These are phyloP conservation scores for Pantherophis guttatus DNA, from an alignment of 2,113 vertebrate species.

Conservation along the genomic window DNA sequence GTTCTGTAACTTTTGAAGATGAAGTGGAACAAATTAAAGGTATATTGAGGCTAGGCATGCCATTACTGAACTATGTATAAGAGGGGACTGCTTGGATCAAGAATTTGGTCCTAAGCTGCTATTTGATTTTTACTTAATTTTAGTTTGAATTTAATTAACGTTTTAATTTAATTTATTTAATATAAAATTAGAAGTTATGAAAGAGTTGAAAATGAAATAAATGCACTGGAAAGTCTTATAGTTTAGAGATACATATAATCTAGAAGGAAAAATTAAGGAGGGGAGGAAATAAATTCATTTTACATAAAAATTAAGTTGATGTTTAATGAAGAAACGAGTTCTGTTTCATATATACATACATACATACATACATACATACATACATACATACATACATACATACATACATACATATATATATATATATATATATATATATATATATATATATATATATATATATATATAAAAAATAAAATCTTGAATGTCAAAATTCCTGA, in stretches of 20 bases:
- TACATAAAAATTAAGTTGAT: neutral
- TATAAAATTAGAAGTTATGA: neutral
- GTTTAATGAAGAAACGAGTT: neutral
- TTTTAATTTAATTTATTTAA: neutral
- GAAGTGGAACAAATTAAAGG: conserved; percentile 91
- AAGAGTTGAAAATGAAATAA: neutral
- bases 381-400: no score
- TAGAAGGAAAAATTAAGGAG: neutral
- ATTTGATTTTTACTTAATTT: neutral
- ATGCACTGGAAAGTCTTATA: neutral
- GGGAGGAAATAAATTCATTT: neutral
- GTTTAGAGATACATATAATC: neutral
- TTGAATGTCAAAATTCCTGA: no score
- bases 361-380: no score
- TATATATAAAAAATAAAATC: no score
- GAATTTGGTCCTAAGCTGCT: neutral
- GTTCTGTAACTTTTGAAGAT: conserved; percentile 95
- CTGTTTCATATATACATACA: no score
- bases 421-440: no score
- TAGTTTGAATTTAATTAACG: neutral
- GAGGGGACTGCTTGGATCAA: neutral
- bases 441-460: no score
- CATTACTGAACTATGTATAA: neutral
- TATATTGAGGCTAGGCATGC: conserved; percentile 56
- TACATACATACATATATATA: no score